These are phyloP conservation scores for Pogona vitticeps DNA, from an alignment of 2,113 vertebrate genomes.

Conservation along the genomic window DNA sequence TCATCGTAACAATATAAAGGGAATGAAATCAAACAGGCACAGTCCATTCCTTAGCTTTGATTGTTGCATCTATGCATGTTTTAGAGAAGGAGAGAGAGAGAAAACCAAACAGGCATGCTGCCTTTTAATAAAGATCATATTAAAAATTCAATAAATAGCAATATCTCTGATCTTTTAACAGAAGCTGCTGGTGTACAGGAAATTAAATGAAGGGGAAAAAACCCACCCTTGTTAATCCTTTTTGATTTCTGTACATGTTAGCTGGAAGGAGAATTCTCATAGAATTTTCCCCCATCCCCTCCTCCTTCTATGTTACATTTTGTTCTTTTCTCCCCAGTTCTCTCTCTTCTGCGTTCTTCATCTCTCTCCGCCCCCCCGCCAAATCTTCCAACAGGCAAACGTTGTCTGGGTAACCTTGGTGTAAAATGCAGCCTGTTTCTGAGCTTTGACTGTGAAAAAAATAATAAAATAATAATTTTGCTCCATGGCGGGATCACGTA, in stretches of 20 bases:
- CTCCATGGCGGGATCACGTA: conserved; percentile 24
- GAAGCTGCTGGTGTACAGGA: conserved; percentile 86
- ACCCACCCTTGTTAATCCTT: conserved; percentile 81
- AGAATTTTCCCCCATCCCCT: conserved; percentile 53
- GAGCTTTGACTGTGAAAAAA: conserved; percentile 70
- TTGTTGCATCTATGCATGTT: conserved; percentile 79
- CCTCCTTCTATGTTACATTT: conserved; percentile 23
- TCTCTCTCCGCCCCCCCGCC: neutral
- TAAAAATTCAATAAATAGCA: conserved; percentile 89
- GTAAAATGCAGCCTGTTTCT: conserved; percentile 68
- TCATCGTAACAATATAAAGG: conserved; percentile 62
- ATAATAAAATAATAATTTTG: conserved; percentile 62
- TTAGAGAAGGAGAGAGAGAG: conserved; percentile 44
- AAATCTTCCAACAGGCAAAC: conserved; percentile 57
- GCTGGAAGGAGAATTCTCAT: conserved; percentile 81
- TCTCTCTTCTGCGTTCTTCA: conserved; percentile 11
- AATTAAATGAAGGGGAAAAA: conserved; percentile 82
- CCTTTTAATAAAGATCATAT: conserved; percentile 89
- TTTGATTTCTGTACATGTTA: conserved; percentile 86
- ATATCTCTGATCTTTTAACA: conserved; percentile 89
- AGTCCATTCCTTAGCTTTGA: conserved; percentile 76
- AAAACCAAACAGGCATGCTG: conserved; percentile 80
- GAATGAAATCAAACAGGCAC: conserved; percentile 70
- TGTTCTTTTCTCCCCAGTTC: conserved; percentile 50
- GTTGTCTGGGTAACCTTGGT: conserved; percentile 80